Conservation (phyloP, 2,797 vertebrate genomes). For the Fringilla coelebs region DNA sequence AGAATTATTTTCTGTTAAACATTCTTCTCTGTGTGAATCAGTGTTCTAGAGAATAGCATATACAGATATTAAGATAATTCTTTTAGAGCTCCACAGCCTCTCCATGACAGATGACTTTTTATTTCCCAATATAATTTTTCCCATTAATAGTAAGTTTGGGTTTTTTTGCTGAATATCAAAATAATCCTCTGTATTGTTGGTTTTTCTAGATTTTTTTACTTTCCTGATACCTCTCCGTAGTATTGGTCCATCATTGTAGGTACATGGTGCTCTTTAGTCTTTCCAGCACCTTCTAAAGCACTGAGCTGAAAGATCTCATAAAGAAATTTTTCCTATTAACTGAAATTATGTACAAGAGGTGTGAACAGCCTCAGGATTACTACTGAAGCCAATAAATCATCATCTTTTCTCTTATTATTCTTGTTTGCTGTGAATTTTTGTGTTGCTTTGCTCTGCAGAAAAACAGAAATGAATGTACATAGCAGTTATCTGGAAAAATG, state of each 20-base stretch:
- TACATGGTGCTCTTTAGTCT: background rate
- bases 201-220: background rate
- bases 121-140: background rate
- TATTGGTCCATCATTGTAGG: background rate
- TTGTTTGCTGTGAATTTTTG: background rate
- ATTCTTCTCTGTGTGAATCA: background rate
- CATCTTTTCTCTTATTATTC: background rate
- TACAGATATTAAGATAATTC: background rate
- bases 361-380: background rate
- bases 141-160: background rate
- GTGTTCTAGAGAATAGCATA: background rate
- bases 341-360: background rate
- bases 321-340: background rate
- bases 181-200: accelerated
- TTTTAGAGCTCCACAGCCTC: background rate
- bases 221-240: background rate
- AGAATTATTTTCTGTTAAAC: background rate
- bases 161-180: background rate
- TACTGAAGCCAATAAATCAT: background rate
- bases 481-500: background rate
- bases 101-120: background rate
- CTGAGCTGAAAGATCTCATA: background rate
- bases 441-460: background rate
- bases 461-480: background rate
- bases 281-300: background rate